Percentiles rank a stretch among this genome's conserved stretches.
phyloP scores from a whole-genome alignment of 1,140 invertebrate genomes.

The Stratiolaelaps scimitus region DNA sequence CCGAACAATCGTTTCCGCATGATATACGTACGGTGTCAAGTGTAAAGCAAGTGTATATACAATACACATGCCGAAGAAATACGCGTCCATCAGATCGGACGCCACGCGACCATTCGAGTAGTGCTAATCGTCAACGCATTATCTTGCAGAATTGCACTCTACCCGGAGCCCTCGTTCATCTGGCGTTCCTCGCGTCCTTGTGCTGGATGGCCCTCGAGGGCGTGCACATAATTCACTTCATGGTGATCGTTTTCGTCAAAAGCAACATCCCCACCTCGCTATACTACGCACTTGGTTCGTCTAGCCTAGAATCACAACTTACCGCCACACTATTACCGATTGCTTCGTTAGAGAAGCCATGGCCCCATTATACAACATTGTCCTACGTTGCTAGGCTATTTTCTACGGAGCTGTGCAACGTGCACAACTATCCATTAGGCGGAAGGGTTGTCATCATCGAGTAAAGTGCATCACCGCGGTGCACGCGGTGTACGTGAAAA shows the following conservation, averaged over 20 bases:
- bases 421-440: too few relatives aligned
- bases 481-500: too few relatives aligned
- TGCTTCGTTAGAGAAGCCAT: too few relatives aligned
- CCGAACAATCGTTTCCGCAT: not conserved
- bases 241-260: conserved; percentile 5
- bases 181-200: not conserved
- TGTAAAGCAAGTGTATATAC: not conserved
- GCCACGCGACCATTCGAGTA: too few relatives aligned
- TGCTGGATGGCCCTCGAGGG: conserved; percentile 17
- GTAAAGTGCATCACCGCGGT: too few relatives aligned
- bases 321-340: too few relatives aligned
- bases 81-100: too few relatives aligned
- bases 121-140: too few relatives aligned
- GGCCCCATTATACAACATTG: too few relatives aligned
- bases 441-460: too few relatives aligned
- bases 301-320: not conserved
- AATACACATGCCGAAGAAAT: not conserved
- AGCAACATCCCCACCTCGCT: not conserved
- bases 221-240: conserved; percentile 11
- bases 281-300: conserved; percentile 4
- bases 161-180: not conserved
- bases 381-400: too few relatives aligned
- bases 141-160: not conserved
- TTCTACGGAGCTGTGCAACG: too few relatives aligned
- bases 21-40: not conserved